phyloP scores from a whole-genome alignment of 2,888 invertebrate species.

The Chrysomela aeneicollis region DNA sequence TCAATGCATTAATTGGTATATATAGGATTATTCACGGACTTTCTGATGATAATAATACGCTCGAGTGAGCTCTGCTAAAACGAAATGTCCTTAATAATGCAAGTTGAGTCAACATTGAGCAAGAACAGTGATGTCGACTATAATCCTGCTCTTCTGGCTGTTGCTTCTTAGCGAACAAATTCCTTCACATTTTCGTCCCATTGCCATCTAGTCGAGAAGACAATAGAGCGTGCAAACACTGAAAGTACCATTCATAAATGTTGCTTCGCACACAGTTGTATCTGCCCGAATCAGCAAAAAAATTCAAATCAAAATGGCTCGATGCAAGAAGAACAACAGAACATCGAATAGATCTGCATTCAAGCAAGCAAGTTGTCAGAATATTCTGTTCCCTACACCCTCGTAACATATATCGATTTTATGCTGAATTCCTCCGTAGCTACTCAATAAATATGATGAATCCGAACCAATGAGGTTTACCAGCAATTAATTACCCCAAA shows the following conservation, averaged over 20 bases:
- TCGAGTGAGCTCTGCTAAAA: too few species aligned
- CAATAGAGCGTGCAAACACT: not conserved
- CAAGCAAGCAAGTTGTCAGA: too few species aligned
- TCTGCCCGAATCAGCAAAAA: not conserved
- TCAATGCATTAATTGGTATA: too few species aligned
- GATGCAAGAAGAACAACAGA: not conserved
- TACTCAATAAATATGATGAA: not conserved
- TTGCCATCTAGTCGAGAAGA: not conserved
- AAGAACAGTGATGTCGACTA: not conserved
- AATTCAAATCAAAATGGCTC: not conserved
- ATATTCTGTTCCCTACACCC: too few species aligned
- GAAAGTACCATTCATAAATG: not conserved
- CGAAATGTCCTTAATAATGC: not conserved
- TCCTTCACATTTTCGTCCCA: not conserved
- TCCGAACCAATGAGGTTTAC: not conserved
- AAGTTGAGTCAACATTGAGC: not conserved
- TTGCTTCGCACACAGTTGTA: not conserved
- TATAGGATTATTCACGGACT: too few species aligned
- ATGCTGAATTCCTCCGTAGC: not conserved
- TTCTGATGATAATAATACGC: too few species aligned
- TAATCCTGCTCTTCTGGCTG: slow-evolving; percentile 4
- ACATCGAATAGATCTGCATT: not conserved
- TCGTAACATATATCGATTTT: too few species aligned
- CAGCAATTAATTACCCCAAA: not conserved
- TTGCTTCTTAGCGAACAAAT: not conserved